These are phyloP conservation scores for Pseudococcus viburni DNA, from an alignment of 2,888 invertebrate species.

Conservation along the genomic window DNA sequence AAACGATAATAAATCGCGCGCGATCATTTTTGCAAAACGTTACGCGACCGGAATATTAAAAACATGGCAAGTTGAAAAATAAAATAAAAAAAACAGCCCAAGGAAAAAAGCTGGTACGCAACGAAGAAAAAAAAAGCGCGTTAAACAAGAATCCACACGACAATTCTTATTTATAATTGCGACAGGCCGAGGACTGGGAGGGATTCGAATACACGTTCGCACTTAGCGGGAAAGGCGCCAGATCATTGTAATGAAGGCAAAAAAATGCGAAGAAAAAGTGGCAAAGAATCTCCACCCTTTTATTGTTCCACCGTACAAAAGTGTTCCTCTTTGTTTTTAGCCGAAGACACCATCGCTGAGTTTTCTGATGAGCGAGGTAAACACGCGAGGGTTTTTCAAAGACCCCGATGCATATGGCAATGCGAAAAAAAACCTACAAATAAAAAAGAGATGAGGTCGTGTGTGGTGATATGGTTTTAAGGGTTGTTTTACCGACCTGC, in stretches of 20 bases:
- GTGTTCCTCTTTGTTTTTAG: slow-evolving; percentile 61
- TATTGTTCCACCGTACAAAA: slow-evolving; percentile 59
- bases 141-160: slow-evolving; percentile 56
- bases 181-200: slow-evolving; percentile 31
- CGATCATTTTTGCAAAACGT: slow-evolving; percentile 43
- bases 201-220: slow-evolving; percentile 55
- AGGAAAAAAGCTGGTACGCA: slow-evolving; percentile 15
- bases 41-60: slow-evolving; percentile 50
- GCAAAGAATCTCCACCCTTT: slow-evolving; percentile 63
- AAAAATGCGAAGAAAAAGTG: slow-evolving; percentile 62
- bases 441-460: slow-evolving; percentile 10
- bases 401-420: not conserved
- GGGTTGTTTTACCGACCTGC: slow-evolving; percentile 26
- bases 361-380: slow-evolving; percentile 14
- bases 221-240: slow-evolving; percentile 59
- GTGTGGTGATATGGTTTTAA: not conserved
- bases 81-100: slow-evolving; percentile 24
- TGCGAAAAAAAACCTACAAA: not conserved
- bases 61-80: slow-evolving; percentile 32
- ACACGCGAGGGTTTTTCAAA: slow-evolving; percentile 7
- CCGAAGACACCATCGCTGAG: slow-evolving; percentile 37
- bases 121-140: slow-evolving; percentile 3
- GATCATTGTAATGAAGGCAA: slow-evolving; percentile 63
- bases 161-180: slow-evolving; percentile 62
- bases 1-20: slow-evolving; percentile 51